Base-by-base conservation (phyloP, 2,797 vertebrate species). In the Acestrorhynchus altus region DNA sequence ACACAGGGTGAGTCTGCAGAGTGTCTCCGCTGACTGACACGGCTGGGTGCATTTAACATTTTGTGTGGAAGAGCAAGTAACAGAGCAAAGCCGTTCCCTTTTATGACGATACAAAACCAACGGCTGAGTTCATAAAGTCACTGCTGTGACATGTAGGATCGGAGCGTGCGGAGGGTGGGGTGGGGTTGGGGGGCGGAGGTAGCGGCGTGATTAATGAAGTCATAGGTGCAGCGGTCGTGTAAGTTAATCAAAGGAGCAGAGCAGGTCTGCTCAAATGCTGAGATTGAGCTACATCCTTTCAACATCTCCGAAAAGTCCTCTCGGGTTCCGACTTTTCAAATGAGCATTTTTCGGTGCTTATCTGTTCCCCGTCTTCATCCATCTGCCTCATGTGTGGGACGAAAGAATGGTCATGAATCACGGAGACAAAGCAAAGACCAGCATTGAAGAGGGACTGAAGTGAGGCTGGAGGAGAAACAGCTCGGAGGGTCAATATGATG, bases 11-110 rank as follows among this genome's bases (percentile, higher is more conserved):
- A 24, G 44, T 24, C 42, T n/a, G 4, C 59, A 3, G 59, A 64
- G 40, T 2, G 20, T 47, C 22, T 66, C 8, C 9, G 26, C 18
- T 22, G 26, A 47, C 22, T 47, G 42, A 26, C 24, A 47, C 26
- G 40, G 40, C 63, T 65, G 63, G 63, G 7, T 65, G 63, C 28
- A 22, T 28, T 66, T 47, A 26, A 18, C 22, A 46, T 65, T 65
- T 22, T 42, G 20, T 26, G 22, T 24, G 20, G 40, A 64, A 22
- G 63, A 15, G 20, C 24, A 65, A 46, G 20, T 13, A 65, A 16
- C 20, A 18, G 64, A 66, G 64, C 3, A 9, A 66, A 66, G 6
- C 64, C 18, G 10, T 18, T 66, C 22, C 13, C 18, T 26, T n/a
- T 66, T 26, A 28, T 16, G 16, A 7, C 20, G 9, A 47, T 16